These are phyloP conservation scores for Eilema griseolum DNA, from an alignment of 2,888 invertebrate species.

Conservation along the genomic window DNA sequence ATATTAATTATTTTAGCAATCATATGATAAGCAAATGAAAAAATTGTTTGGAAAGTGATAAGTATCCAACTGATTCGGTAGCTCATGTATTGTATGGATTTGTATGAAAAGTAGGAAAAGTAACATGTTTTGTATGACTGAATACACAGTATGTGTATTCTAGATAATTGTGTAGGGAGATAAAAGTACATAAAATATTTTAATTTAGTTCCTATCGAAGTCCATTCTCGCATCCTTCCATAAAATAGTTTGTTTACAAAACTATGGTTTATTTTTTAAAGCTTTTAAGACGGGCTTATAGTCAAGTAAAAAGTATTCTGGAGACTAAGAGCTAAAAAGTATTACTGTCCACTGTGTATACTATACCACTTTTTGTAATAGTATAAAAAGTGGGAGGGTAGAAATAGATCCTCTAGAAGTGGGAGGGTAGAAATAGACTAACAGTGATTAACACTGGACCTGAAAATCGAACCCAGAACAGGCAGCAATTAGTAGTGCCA, in stretches of 20 bases:
- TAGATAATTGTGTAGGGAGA: constrained; percentile 53
- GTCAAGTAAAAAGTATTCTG: constrained; percentile 31
- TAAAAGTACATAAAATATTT: constrained; percentile 38
- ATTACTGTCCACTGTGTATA: too few relatives aligned
- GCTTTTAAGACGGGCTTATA: constrained; percentile 45
- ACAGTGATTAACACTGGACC: too few relatives aligned
- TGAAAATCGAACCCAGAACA: not conserved
- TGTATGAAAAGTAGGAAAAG: constrained; percentile 42
- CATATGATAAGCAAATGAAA: constrained; percentile 11
- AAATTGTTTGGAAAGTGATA: constrained; percentile 24
- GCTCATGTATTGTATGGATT: constrained; percentile 42
- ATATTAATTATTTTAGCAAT: constrained; percentile 5
- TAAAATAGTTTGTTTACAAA: constrained; percentile 47
- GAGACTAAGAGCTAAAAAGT: not conserved
- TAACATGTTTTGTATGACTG: constrained; percentile 53
- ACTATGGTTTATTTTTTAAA: constrained; percentile 52
- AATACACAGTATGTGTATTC: constrained; percentile 43
- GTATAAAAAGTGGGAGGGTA: too few relatives aligned
- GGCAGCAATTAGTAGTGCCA: not conserved
- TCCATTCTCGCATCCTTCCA: constrained; percentile 68
- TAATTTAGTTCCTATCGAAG: constrained; percentile 61
- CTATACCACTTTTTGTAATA: too few relatives aligned
- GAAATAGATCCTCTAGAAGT: too few relatives aligned
- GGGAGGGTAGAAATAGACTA: too few relatives aligned
- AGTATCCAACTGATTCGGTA: constrained; percentile 32